Evolutionary conservation across 2,797 vertebrate genomes (phyloP).

Genomic region (Sebastes flavidus): DNA sequence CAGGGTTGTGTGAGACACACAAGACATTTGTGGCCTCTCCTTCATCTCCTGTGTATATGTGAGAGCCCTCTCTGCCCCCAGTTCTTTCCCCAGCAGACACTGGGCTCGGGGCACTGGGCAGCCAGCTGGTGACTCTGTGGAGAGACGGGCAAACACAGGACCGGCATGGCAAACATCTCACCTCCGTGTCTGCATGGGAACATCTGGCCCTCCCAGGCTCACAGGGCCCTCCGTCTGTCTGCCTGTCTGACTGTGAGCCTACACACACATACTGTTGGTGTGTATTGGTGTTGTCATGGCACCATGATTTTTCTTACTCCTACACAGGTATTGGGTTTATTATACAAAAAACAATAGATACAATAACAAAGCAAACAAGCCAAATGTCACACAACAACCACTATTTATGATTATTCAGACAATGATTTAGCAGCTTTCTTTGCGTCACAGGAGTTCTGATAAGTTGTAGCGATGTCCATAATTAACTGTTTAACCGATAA

Average conservation of each 20-base stretch:
- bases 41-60: conserved; percentile 52
- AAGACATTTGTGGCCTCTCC: conserved; percentile 56
- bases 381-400: conserved; percentile 27
- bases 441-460: not conserved
- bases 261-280: conserved; percentile 42
- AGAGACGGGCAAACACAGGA: conserved; percentile 71
- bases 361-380: conserved; percentile 24
- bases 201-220: conserved; percentile 70
- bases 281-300: conserved; percentile 63
- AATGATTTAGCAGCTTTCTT: not conserved
- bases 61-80: conserved; percentile 33
- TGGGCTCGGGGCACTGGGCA: conserved; percentile 25
- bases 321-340: conserved; percentile 39
- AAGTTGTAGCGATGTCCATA: too few relatives aligned
- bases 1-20: conserved; percentile 46
- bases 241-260: conserved; percentile 33
- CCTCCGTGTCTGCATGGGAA: conserved; percentile 79
- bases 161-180: conserved; percentile 77
- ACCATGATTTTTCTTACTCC: conserved; percentile 39
- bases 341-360: conserved; percentile 36
- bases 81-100: conserved; percentile 49
- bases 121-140: conserved; percentile 56
- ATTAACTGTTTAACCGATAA: too few relatives aligned
- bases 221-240: conserved; percentile 36
- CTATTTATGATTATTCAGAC: not conserved